Evolutionary conservation across 2,797 vertebrate genomes (phyloP).

Genomic region (Sebastes melanostomus): DNA sequence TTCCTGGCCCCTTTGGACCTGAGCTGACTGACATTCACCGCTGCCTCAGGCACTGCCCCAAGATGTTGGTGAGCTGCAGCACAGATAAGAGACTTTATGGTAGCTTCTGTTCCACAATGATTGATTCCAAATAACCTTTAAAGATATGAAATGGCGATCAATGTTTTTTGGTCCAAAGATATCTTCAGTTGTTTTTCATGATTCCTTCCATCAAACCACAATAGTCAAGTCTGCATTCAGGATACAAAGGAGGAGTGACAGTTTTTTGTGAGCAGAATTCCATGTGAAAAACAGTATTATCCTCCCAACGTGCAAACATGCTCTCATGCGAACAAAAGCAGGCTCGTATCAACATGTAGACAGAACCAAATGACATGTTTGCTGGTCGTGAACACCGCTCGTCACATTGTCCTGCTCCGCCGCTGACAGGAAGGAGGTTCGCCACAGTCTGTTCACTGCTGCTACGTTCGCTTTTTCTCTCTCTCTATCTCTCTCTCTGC

Average conservation of each 20-base stretch:
- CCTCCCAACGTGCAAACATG: not conserved
- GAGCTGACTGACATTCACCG: not conserved
- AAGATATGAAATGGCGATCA: not conserved
- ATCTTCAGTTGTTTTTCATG: not conserved
- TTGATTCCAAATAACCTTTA: not conserved
- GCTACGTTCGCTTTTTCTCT: not conserved
- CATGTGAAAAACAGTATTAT: not conserved
- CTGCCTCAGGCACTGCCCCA: not conserved
- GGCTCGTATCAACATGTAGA: not conserved
- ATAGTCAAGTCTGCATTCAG: not conserved
- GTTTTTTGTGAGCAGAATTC: not conserved
- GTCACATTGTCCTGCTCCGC: not conserved
- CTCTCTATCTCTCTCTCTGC: not conserved
- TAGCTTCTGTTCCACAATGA: not conserved
- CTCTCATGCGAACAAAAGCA: not conserved
- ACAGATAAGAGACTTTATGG: not conserved
- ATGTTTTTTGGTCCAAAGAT: not conserved
- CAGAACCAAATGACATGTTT: constrained; percentile 1
- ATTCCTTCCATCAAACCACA: not conserved
- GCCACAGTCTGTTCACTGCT: constrained; percentile 1
- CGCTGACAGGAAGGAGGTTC: constrained; percentile 5
- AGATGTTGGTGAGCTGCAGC: not conserved
- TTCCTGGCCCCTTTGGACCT: not conserved
- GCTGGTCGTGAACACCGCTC: not conserved
- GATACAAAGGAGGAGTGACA: not conserved